These are phyloP conservation scores for Ectemnius lituratus DNA, from an alignment of 2,888 invertebrate species.

Conservation along the genomic window DNA sequence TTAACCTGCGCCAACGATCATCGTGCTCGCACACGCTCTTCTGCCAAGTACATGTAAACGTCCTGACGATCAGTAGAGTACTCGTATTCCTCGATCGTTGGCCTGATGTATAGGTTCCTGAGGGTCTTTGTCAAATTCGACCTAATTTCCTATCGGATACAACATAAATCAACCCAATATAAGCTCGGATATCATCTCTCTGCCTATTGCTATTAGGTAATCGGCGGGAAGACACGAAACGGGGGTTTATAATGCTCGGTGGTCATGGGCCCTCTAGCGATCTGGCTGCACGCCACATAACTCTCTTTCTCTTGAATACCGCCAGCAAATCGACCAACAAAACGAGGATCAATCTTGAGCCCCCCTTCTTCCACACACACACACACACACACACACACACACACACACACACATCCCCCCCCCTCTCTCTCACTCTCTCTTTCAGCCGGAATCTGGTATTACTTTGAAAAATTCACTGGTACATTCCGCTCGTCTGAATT, in stretches of 20 bases:
- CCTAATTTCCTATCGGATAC: no score
- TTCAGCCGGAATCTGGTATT: conserved; percentile 11
- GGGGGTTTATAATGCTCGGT: conserved; percentile 47
- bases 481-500: conserved; percentile 26
- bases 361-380: no score
- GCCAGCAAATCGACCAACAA: conserved; percentile 22
- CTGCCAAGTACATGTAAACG: not conserved
- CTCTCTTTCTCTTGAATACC: conserved; percentile 18
- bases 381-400: no score
- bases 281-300: conserved; percentile 51
- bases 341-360: conserved; percentile 26
- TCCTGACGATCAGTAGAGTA: not conserved
- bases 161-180: no score
- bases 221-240: conserved; percentile 33
- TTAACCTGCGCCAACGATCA: conserved; percentile 19
- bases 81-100: not conserved
- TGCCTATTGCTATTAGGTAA: conserved; percentile 50
- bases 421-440: no score
- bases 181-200: conserved; percentile 23
- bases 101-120: no score
- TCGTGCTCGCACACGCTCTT: not conserved
- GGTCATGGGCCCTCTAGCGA: conserved; percentile 28
- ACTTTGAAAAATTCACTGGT: conserved; percentile 5
- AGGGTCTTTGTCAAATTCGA: no score
- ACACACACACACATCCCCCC: no score